Percentiles rank a stretch among this genome's conserved stretches.
These are phyloP conservation scores for Echinometra lucunter DNA, from an alignment of 53 echinoderm and acorn worm species.

Conservation along the genomic window DNA sequence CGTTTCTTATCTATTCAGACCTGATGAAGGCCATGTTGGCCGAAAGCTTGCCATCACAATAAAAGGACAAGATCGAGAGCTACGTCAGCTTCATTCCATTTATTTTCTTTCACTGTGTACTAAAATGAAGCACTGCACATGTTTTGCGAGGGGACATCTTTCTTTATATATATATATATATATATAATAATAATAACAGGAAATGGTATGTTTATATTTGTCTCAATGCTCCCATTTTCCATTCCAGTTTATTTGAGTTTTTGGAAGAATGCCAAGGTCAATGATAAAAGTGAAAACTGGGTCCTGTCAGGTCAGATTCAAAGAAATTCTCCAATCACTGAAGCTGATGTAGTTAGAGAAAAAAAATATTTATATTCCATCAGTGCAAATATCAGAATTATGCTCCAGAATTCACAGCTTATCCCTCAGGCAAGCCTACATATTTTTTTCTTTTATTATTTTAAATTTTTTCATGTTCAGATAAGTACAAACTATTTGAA, in stretches of 20 bases:
- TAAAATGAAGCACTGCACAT: no score
- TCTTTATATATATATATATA: no score
- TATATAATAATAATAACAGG: not conserved
- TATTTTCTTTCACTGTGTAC: no score
- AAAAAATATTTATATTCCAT: slow-evolving; percentile 42
- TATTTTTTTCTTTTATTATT: not conserved
- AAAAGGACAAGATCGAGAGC: no score
- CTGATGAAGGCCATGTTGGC: no score
- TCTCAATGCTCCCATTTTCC: not conserved
- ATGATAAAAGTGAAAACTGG: slow-evolving; percentile 7
- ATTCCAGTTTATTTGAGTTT: not conserved
- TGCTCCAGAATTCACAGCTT: not conserved
- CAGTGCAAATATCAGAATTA: not conserved
- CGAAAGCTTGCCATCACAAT: no score
- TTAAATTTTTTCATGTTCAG: not conserved
- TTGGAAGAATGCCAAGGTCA: slow-evolving; percentile 60
- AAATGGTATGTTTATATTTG: not conserved
- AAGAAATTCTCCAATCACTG: not conserved
- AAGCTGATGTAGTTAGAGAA: not conserved
- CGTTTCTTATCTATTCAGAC: no score
- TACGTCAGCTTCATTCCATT: no score
- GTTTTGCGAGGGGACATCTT: no score
- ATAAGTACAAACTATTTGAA: no score
- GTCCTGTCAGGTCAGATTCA: slow-evolving; percentile 37
- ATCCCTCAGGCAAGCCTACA: not conserved